Evolutionary conservation across 2,797 vertebrate genomes (phyloP).

Genomic region (Brachyalestes nurse): DNA sequence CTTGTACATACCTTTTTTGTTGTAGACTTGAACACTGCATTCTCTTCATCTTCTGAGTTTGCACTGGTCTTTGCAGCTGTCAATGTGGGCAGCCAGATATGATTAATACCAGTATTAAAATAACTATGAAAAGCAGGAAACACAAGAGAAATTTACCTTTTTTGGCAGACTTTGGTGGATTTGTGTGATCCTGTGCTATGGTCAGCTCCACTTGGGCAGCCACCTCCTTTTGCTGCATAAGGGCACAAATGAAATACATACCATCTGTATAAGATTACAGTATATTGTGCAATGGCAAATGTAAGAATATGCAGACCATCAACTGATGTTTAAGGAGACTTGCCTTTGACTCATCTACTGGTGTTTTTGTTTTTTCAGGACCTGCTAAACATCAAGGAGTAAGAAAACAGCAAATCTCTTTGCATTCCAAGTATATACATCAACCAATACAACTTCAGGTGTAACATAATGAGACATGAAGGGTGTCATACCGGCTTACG

Average conservation of each 20-base stretch:
- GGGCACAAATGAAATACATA: background rate
- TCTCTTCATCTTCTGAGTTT: constrained; percentile 69
- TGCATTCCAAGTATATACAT: background rate
- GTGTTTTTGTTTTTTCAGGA: constrained; percentile 66
- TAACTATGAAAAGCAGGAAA: background rate
- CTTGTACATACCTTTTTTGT: constrained; percentile 69
- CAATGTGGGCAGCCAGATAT: background rate
- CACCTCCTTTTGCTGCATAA: constrained; percentile 69
- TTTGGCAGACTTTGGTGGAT: constrained; percentile 68
- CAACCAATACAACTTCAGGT: background rate
- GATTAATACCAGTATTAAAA: background rate
- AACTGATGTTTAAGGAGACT: background rate
- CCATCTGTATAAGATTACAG: background rate
- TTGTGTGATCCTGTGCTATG: constrained; percentile 68
- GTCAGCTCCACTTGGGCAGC: constrained; percentile 72
- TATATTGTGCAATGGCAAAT: background rate
- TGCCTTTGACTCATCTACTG: constrained; percentile 69
- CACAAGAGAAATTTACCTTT: constrained; percentile 65
- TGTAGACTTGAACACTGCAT: constrained; percentile 40
- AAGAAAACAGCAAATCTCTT: background rate
- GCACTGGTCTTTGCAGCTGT: constrained; percentile 65
- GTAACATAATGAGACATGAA: background rate
- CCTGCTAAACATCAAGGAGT: constrained; percentile 54
- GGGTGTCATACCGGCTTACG: background rate
- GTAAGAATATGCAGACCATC: background rate